Base-by-base conservation (phyloP, 2,797 vertebrate species). In the Chrysocyon brachyurus region DNA sequence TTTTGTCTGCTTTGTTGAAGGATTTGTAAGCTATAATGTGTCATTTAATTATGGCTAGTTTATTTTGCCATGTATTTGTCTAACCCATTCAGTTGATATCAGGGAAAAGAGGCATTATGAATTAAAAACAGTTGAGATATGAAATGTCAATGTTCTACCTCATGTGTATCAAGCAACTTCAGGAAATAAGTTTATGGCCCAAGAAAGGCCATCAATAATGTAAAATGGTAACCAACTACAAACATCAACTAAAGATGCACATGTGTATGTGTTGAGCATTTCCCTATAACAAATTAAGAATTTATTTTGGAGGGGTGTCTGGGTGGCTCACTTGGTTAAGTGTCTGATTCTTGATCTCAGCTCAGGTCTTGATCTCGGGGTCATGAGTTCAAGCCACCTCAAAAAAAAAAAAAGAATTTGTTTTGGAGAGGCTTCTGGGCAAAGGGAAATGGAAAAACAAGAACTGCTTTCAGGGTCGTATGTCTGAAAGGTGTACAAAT, bases 61-160 rank as follows among this genome's bases (percentile, higher is more conserved):
- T 96, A 77, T 84, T 97, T 96, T 93, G 17, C 26, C 1, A 46
- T 49, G 1, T 77, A 56, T 90, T 73, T 91, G 26, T 94, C 68
- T 87, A 78, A 78, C 28, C n/a, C 5, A 72, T 52, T 49, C n/a
- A 83, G n/a, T 12, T 70, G 19, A 78, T 82, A 15, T 22, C 82
- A 87, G 52, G 26, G 57, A 84, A 77, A 93, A 66, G 49, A 92
- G 49, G 87, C 7, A 5, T 86, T 90, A 92, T 73, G 19, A 95
- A 93, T 94, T 59, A 94, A 90, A 92, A 79, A 26, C 21, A 68
- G 10, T 22, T 64, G 56, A 59, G 21, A 91, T 79, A 24, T 26
- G 12, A 91, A 96, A 73, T 70, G 31, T 78, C 24, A 72, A 11
- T 85, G 81, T 33, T 87, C 22, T 85, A 68, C 3, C 75, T 40